Evolutionary conservation across 2,113 vertebrate genomes (phyloP).

Genomic region (Paracanthobrama guichenoti): DNA sequence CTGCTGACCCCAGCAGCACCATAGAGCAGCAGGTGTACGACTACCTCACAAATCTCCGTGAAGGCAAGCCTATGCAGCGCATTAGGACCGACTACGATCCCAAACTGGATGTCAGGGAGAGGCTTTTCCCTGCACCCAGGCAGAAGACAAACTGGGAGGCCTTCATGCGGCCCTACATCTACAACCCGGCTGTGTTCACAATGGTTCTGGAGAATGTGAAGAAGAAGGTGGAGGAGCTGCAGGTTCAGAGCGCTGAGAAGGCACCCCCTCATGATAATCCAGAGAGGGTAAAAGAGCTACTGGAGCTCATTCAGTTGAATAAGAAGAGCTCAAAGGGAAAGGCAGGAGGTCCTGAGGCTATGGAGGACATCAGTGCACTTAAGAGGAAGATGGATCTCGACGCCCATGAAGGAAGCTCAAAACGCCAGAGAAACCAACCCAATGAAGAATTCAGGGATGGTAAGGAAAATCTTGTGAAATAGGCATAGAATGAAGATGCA

Average conservation of each 20-base stretch:
- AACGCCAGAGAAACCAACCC: conserved; percentile 73
- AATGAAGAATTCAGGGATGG: conserved; percentile 49
- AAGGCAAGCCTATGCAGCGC: conserved; percentile 56
- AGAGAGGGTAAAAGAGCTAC: conserved; percentile 75
- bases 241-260: conserved; percentile 67
- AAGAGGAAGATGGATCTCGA: conserved; percentile 84
- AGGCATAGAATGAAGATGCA: too few species aligned
- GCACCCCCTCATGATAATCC: conserved; percentile 65
- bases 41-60: conserved; percentile 79
- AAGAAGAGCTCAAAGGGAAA: conserved; percentile 32
- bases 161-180: conserved; percentile 82
- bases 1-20: conserved; percentile 73
- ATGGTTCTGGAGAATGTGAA: conserved; percentile 77
- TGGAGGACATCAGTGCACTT: conserved; percentile 41
- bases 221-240: conserved; percentile 76
- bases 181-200: conserved; percentile 76
- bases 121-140: conserved; percentile 73
- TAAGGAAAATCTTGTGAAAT: conserved; percentile 8
- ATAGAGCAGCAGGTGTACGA: conserved; percentile 82
- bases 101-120: conserved; percentile 75
- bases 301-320: conserved; percentile 79
- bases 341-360: neutral
- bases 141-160: conserved; percentile 74
- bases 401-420: conserved; percentile 69
- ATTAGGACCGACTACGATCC: conserved; percentile 68